phyloP scores from a whole-genome alignment of 2,888 invertebrate genomes.

The Trichopria drosophilae region DNA sequence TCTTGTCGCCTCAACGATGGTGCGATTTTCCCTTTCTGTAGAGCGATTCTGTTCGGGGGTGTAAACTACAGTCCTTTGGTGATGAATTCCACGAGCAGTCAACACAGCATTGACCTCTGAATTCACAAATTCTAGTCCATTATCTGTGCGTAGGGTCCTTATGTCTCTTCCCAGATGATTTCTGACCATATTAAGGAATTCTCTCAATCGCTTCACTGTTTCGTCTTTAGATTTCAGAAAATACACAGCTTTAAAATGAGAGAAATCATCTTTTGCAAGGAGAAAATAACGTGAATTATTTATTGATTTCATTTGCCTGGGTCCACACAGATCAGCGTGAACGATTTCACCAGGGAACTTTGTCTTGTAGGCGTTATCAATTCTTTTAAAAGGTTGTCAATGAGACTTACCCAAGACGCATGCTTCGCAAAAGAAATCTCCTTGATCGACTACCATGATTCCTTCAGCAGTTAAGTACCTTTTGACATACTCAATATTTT shows the following conservation, averaged over 20 bases:
- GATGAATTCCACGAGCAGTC: slow-evolving; percentile 8
- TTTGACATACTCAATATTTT: slow-evolving; percentile 11
- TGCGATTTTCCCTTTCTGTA: slow-evolving; percentile 25
- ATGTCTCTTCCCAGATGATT: slow-evolving; percentile 21
- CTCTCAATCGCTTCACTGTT: slow-evolving; percentile 16
- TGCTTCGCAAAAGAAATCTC: not conserved
- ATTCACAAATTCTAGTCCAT: slow-evolving; percentile 26
- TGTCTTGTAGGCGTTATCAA: slow-evolving; percentile 19
- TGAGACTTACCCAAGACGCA: slow-evolving; percentile 11
- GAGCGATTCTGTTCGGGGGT: slow-evolving; percentile 44
- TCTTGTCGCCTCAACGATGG: slow-evolving; percentile 21
- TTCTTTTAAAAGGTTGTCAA: no score
- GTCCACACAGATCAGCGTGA: slow-evolving; percentile 23
- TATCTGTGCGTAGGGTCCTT: slow-evolving; percentile 24
- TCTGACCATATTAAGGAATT: slow-evolving; percentile 19
- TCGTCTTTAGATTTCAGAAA: slow-evolving; percentile 25
- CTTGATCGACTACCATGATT: slow-evolving; percentile 2
- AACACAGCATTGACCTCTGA: not conserved
- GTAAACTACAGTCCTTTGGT: slow-evolving; percentile 28
- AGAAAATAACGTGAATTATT: slow-evolving; percentile 28
- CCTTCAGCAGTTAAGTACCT: slow-evolving; percentile 11
- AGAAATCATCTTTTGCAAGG: slow-evolving; percentile 30
- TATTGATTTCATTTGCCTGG: slow-evolving; percentile 21
- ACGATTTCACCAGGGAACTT: no score
- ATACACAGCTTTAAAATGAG: slow-evolving; percentile 18